Conservation (phyloP, 2,888 invertebrate genomes). For the Ctenicera cuprea region DNA sequence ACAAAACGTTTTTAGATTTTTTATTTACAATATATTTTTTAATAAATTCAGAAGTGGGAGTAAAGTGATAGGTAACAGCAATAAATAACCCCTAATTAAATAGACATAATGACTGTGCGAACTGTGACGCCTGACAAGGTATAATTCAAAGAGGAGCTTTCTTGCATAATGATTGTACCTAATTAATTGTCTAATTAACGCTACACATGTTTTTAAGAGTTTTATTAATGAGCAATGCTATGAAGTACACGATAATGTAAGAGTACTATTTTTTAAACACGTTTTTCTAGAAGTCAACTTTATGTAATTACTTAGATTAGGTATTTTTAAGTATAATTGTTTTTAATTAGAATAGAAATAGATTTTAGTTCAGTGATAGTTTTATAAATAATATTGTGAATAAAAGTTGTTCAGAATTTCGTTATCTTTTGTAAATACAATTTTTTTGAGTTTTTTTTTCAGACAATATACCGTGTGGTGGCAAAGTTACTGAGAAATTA, state of each 20-base stretch:
- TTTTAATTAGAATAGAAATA: too few relatives aligned
- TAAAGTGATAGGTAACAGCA: not conserved
- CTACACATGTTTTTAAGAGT: conserved; percentile 11
- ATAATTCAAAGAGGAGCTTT: conserved; percentile 15
- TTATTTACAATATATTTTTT: too few relatives aligned
- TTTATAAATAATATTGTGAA: too few relatives aligned
- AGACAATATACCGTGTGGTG: too few relatives aligned
- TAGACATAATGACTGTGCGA: conserved; percentile 17
- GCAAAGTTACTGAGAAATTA: too few relatives aligned
- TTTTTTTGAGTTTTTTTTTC: too few relatives aligned
- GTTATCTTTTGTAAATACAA: too few relatives aligned
- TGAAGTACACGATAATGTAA: not conserved
- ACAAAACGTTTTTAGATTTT: too few relatives aligned
- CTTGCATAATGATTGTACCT: conserved; percentile 16
- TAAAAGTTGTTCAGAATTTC: too few relatives aligned
- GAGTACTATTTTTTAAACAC: not conserved
- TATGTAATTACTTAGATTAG: not conserved
- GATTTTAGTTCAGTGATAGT: too few relatives aligned
- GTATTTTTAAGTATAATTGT: not conserved
- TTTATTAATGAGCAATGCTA: conserved; percentile 13
- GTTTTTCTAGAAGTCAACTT: not conserved
- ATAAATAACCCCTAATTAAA: conserved; percentile 30
- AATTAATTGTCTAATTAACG: conserved; percentile 33
- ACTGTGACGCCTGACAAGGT: conserved; percentile 7
- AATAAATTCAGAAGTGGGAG: not conserved